Percentiles rank a stretch among this genome's conserved stretches.
Evolutionary conservation across 2,888 invertebrate genomes (phyloP).

Genomic region (Eristalis pertinax): DNA sequence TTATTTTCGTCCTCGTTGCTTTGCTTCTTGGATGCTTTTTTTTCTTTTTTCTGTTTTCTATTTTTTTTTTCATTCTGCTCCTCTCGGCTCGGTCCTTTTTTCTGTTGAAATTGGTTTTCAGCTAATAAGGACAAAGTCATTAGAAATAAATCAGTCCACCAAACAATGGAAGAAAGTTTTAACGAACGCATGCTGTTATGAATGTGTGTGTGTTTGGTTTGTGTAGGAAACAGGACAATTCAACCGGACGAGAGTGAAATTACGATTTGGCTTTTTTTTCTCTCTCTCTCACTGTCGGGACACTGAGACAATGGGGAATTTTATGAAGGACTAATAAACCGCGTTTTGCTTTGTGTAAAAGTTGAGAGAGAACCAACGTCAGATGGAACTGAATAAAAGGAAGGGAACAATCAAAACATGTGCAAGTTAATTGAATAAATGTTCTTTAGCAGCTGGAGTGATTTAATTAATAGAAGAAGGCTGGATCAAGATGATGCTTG

Average conservation of each 20-base stretch:
- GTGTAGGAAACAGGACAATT: slow-evolving; percentile 17
- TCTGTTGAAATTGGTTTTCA: slow-evolving; percentile 74
- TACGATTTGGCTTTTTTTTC: slow-evolving; percentile 50
- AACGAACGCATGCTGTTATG: slow-evolving; percentile 51
- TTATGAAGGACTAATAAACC: slow-evolving; percentile 60
- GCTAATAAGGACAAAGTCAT: slow-evolving; percentile 75
- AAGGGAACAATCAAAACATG: not conserved
- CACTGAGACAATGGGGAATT: slow-evolving; percentile 48
- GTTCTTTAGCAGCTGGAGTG: not conserved
- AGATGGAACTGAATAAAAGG: not conserved
- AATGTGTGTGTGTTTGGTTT: not conserved
- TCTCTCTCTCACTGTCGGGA: slow-evolving; percentile 12
- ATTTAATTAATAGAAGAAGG: not conserved
- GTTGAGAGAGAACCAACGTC: slow-evolving; percentile 20
- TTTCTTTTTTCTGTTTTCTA: slow-evolving; percentile 37
- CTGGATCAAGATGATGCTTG: too few relatives aligned
- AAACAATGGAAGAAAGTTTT: slow-evolving; percentile 73
- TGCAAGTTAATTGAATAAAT: not conserved
- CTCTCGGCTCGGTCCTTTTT: slow-evolving; percentile 44
- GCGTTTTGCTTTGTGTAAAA: slow-evolving; percentile 39
- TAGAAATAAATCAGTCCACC: slow-evolving; percentile 75
- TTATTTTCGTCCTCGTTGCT: slow-evolving; percentile 47
- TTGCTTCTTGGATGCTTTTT: not conserved
- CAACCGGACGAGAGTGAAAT: slow-evolving; percentile 57
- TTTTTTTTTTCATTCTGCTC: slow-evolving; percentile 17